phyloP scores from a whole-genome alignment of 2,797 vertebrate species.

The Parauchenoglanis ngamensis region DNA sequence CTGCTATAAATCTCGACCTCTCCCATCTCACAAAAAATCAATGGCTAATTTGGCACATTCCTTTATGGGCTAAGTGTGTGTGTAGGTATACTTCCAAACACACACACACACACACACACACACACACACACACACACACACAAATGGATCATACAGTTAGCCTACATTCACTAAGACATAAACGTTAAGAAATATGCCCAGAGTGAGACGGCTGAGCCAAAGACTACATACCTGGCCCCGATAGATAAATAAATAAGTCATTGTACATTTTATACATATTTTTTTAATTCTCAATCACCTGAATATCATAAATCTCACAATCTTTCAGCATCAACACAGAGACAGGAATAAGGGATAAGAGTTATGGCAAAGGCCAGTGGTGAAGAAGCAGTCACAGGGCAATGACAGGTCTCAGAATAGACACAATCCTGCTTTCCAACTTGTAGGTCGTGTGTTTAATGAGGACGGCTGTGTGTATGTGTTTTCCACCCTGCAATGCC shows the following conservation, averaged over 20 bases:
- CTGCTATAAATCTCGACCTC: conserved; percentile 66
- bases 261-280: conserved; percentile 66
- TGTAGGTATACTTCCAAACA: conserved; percentile 27
- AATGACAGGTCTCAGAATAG: not conserved
- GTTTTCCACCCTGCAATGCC: not conserved
- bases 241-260: conserved; percentile 69
- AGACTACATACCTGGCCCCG: conserved; percentile 68
- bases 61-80: conserved; percentile 45
- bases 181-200: conserved; percentile 43
- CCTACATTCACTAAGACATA: conserved; percentile 45
- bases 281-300: conserved; percentile 68
- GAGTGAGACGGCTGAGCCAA: not conserved
- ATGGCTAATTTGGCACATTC: conserved; percentile 64
- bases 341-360: conserved; percentile 57
- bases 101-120: conserved; percentile 31
- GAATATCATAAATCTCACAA: conserved; percentile 69
- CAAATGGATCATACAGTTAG: conserved; percentile 41
- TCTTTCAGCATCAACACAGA: conserved; percentile 65
- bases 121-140: conserved; percentile 20
- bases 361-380: conserved; percentile 31
- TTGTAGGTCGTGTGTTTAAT: not conserved
- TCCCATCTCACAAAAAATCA: conserved; percentile 58
- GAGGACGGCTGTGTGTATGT: not conserved
- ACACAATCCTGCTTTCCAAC: not conserved
- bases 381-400: conserved; percentile 62